These are phyloP conservation scores for Sinocyclocheilus grahami DNA, from an alignment of 2,113 vertebrate species.

Conservation along the genomic window DNA sequence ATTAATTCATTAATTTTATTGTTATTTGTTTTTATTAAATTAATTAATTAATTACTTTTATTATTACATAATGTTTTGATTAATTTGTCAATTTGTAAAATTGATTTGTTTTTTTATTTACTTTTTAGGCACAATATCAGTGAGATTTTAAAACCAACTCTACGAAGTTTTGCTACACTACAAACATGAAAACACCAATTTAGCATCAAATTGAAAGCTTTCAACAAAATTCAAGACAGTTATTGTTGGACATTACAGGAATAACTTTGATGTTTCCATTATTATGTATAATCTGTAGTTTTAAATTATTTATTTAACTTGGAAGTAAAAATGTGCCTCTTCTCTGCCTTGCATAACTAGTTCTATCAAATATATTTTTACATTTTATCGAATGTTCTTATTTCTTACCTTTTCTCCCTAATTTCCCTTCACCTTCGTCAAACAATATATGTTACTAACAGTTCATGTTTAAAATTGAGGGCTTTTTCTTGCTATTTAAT, in stretches of 20 bases:
- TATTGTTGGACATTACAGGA: neutral
- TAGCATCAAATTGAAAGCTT: neutral
- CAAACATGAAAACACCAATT: neutral
- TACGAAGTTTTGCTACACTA: neutral
- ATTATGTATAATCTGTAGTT: neutral
- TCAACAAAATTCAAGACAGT: neutral
- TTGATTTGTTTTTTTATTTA: neutral
- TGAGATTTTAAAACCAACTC: neutral
- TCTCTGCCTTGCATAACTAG: too few species aligned
- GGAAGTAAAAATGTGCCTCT: neutral
- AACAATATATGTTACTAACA: neutral
- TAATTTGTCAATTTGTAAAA: neutral
- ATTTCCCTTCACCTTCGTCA: too few species aligned
- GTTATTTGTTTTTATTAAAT: neutral
- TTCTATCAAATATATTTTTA: too few species aligned
- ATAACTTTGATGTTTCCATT: neutral
- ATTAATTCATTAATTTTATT: neutral
- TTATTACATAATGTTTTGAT: too few species aligned
- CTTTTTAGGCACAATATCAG: neutral
- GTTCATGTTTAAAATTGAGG: neutral
- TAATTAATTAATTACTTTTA: neutral
- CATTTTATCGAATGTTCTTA: too few species aligned
- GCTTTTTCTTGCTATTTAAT: neutral
- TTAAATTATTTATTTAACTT: neutral
- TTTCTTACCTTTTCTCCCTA: too few species aligned